Evolutionary conservation across 2,888 invertebrate genomes (phyloP).

Genomic region (Hypercompe scribonia): DNA sequence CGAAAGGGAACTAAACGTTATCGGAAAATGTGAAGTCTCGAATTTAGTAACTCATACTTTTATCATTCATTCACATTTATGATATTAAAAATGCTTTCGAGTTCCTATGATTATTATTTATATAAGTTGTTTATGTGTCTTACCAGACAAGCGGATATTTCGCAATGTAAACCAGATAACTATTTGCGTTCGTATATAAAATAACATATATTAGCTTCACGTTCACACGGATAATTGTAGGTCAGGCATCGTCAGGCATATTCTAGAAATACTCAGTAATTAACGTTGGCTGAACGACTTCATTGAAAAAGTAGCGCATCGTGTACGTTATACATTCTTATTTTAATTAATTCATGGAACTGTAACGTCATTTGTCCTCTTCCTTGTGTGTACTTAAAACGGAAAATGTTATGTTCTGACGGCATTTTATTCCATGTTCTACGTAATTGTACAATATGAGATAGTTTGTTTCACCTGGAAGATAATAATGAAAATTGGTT

Average conservation of each 20-base stretch:
- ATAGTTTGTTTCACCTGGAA: neutral
- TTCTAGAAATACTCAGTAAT: conserved; percentile 33
- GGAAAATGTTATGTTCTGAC: neutral
- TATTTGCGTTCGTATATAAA: conserved; percentile 28
- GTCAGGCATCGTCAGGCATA: conserved; percentile 28
- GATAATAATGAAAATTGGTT: neutral
- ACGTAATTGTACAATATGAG: neutral
- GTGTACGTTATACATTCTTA: neutral
- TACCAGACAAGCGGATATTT: conserved; percentile 48
- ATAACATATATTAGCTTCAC: conserved; percentile 33
- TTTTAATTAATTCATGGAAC: neutral
- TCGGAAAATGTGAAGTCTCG: no score
- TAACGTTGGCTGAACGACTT: conserved; percentile 36
- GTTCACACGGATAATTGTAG: conserved; percentile 47
- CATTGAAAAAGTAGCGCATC: conserved; percentile 17
- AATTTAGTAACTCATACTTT: conserved; percentile 34
- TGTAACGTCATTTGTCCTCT: neutral
- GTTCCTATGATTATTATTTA: conserved; percentile 40
- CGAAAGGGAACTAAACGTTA: no score
- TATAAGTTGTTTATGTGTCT: conserved; percentile 49
- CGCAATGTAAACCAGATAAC: conserved; percentile 42
- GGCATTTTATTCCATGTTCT: neutral
- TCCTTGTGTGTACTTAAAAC: neutral
- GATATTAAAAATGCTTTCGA: conserved; percentile 41
- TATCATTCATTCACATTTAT: conserved; percentile 65